phyloP scores from a whole-genome alignment of 2,888 invertebrate species.

The Rhagonycha lutea region DNA sequence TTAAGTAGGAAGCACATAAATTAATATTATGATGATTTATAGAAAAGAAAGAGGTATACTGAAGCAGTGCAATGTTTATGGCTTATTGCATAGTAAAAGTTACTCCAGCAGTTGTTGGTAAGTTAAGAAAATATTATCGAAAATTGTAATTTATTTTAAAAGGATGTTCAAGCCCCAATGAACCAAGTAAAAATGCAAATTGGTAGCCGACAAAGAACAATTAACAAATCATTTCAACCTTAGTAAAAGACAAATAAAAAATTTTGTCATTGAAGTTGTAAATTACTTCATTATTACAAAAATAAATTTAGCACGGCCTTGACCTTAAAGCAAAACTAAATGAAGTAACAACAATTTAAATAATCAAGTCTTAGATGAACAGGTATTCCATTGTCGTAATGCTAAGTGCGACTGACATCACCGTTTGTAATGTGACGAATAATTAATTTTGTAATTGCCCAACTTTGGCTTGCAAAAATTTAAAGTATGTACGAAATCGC shows the following conservation, averaged over 20 bases:
- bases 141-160: no score
- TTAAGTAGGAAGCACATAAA: background rate
- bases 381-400: background rate
- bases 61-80: background rate
- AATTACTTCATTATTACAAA: background rate
- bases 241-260: background rate
- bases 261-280: background rate
- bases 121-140: background rate
- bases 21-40: background rate
- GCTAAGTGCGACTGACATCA: background rate
- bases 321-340: constrained; percentile 1
- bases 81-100: background rate
- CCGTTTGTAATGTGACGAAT: background rate
- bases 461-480: background rate
- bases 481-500: background rate
- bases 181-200: background rate
- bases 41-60: background rate
- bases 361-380: background rate
- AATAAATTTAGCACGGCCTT: background rate
- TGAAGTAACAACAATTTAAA: background rate
- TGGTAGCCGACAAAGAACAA: background rate
- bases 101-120: background rate
- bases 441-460: background rate
- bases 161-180: background rate
- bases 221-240: background rate